phyloP scores from a whole-genome alignment of 2,888 invertebrate genomes.

The Dynastes hyllus region DNA sequence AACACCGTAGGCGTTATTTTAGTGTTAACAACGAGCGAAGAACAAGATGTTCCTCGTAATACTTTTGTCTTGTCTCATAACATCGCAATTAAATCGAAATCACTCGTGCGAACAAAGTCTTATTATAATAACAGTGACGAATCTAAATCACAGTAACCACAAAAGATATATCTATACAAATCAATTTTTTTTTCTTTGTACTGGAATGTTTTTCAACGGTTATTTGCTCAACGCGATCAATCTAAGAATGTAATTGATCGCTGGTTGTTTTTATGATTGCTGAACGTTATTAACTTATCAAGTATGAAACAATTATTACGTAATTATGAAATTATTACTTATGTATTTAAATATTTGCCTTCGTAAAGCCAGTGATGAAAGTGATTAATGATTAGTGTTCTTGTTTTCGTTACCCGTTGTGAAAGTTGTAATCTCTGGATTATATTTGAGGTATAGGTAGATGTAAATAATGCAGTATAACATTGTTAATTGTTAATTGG shows the following conservation, averaged over 20 bases:
- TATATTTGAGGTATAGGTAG: not conserved
- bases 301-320: not conserved
- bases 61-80: not conserved
- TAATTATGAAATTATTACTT: constrained; percentile 20
- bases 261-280: not conserved
- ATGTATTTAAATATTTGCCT: constrained; percentile 6
- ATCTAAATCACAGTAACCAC: constrained; percentile 5
- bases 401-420: constrained; percentile 6
- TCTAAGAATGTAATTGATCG: constrained; percentile 13
- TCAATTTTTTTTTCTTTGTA: not conserved
- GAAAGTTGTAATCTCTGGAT: not conserved
- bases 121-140: constrained; percentile 10
- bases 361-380: not conserved
- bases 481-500: no score
- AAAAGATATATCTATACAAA: not conserved
- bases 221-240: not conserved
- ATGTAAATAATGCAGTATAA: not conserved
- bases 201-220: not conserved
- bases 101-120: not conserved
- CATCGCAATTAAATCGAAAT: constrained; percentile 5
- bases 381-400: constrained; percentile 15
- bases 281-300: not conserved
- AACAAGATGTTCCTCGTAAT: not conserved
- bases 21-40: not conserved
- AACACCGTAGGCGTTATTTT: constrained; percentile 17